Conservation (phyloP, 2,888 invertebrate species). For the Taphrorychus bicolor region DNA sequence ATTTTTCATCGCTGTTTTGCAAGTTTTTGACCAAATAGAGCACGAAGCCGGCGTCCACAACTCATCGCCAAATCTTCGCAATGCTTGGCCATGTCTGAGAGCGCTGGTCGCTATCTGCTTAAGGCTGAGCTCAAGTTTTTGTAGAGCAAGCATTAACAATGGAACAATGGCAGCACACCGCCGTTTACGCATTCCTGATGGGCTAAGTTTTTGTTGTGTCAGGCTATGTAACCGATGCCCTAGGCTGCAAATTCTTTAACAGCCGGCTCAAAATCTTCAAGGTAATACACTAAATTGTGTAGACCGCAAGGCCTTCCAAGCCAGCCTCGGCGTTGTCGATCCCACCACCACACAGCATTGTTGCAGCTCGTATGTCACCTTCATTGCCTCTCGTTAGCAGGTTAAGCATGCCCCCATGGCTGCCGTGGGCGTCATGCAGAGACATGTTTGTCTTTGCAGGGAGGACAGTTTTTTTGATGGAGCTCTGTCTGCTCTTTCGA, state of each 20-base stretch:
- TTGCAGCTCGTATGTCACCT: no score
- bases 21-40: conserved; percentile 75
- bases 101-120: conserved; percentile 79
- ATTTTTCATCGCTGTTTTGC: conserved; percentile 75
- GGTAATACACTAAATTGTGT: conserved; percentile 73
- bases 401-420: no score
- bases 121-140: conserved; percentile 79
- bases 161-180: conserved; percentile 76
- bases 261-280: conserved; percentile 83
- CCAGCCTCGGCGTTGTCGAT: no score
- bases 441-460: no score
- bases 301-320: no score
- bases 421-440: no score
- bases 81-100: conserved; percentile 80
- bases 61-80: conserved; percentile 73
- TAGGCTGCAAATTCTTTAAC: conserved; percentile 85
- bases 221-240: conserved; percentile 80
- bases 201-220: conserved; percentile 75
- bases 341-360: no score
- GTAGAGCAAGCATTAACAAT: conserved; percentile 74
- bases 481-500: no score
- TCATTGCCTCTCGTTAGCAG: no score
- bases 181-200: conserved; percentile 75
- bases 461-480: no score
- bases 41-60: conserved; percentile 79